phyloP scores from a whole-genome alignment of 2,797 vertebrate genomes.

The Stomatorhinus walkeri region DNA sequence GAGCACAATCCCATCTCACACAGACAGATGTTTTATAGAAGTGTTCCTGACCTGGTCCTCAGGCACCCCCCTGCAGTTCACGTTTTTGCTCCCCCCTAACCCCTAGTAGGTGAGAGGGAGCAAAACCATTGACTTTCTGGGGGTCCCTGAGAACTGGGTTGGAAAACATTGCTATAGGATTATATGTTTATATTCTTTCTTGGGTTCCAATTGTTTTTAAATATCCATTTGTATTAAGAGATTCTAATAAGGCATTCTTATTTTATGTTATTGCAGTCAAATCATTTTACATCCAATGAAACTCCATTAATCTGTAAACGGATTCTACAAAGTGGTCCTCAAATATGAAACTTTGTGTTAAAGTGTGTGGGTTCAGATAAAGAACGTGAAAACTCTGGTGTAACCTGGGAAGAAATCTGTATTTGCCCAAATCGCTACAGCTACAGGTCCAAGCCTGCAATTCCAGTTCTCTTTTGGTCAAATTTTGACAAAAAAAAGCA shows the following conservation, averaged over 20 bases:
- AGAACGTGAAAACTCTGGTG: background rate
- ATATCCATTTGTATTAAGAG: background rate
- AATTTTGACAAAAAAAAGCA: background rate
- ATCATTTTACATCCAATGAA: background rate
- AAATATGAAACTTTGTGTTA: background rate
- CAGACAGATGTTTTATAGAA: background rate
- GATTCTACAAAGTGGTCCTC: no score
- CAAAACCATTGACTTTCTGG: background rate
- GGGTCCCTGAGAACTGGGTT: background rate
- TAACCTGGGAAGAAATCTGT: no score
- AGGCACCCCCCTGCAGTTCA: background rate
- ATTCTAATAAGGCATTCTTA: background rate
- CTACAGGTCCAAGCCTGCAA: background rate
- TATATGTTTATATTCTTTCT: background rate
- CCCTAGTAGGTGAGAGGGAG: background rate
- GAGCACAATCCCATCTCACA: background rate
- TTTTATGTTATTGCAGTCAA: background rate
- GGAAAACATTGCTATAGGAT: background rate
- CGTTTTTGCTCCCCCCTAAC: background rate
- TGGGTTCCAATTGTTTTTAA: background rate
- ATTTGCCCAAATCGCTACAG: background rate
- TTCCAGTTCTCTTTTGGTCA: background rate
- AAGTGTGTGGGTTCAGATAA: background rate
- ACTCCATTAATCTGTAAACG: background rate
- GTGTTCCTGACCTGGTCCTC: background rate